Evolutionary conservation across 2,888 invertebrate genomes (phyloP), one percentile per base, ranked within the genome.

Genomic region (Drosophila mulleri): DNA sequence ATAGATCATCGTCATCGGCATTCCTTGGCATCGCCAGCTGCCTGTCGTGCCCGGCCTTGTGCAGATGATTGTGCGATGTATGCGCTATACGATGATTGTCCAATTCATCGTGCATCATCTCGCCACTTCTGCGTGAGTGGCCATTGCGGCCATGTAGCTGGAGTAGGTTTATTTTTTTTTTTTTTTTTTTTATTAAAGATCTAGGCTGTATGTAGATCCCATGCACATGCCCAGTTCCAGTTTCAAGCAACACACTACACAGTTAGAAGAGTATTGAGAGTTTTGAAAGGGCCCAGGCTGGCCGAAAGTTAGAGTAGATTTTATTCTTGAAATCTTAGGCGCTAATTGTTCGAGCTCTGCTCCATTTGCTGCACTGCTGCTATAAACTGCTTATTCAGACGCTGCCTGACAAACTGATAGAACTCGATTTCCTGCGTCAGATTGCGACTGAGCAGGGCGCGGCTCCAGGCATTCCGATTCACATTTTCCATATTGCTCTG

Each of bases 351-450:
- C 41, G 59, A 71, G 68, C 57, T 67, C 16, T 26, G 3, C 7
- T 81, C 71, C 73, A 80, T 50, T 2, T 16, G 26, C 45, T 95
- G 94, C 0, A 96, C 92, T 0, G 97, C 97, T 71, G n/a, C n/a
- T n/a, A 95, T 93, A 67, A 96, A 94, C 89, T 98, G 97, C 91
- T 95, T 94, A 90, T 97, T 95, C 20, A 98, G 94, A 83, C 97
- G 94, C 91, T 97, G 97, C 83, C 95, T 95, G 91, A 97, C 97
- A 92, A 97, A 98, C 90, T 97, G 96, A 92, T 97, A 98, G 92
- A 98, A 97, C 89, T 98, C 97, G 11, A 97, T 96, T 93, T 98
- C 97, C 58, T 96, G 94, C 0, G 97, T 97, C 92, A 98, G 96
- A 93, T 98, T 97, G 50, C 94, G 94, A 75, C 96, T 94, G 3